Evolutionary conservation across 2,797 vertebrate species (phyloP).

Genomic region (Enteromius paludinosus): DNA sequence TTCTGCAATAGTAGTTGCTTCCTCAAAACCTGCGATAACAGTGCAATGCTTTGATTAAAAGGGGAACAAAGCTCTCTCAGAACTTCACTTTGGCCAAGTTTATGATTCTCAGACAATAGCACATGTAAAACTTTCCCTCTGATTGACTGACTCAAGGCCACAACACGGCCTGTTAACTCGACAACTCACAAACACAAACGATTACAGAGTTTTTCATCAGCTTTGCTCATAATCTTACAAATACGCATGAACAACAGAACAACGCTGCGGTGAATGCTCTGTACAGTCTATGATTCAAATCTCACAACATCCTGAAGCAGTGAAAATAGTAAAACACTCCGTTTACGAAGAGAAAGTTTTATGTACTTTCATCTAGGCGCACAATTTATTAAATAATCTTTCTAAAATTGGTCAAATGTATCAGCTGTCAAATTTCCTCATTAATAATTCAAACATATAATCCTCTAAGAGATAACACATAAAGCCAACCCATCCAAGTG

Average conservation of each 20-base stretch:
- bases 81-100: constrained; percentile 76
- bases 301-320: neutral
- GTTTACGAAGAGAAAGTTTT: neutral
- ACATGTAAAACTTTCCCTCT: constrained; percentile 45
- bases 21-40: constrained; percentile 70
- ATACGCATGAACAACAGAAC: neutral
- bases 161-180: neutral
- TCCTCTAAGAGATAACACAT: neutral
- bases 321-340: neutral
- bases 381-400: neutral
- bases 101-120: constrained; percentile 49
- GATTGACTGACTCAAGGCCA: neutral
- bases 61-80: constrained; percentile 72
- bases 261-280: neutral
- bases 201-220: neutral
- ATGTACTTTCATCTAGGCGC: neutral
- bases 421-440: neutral
- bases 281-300: neutral
- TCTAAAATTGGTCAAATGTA: neutral
- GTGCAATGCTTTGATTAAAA: constrained; percentile 70
- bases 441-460: neutral
- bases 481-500: constrained; percentile 6
- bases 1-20: constrained; percentile 69
- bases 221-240: neutral
- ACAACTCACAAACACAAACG: neutral